Conservation (phyloP, 2,797 vertebrate genomes). For the Neostethus bicornis region DNA sequence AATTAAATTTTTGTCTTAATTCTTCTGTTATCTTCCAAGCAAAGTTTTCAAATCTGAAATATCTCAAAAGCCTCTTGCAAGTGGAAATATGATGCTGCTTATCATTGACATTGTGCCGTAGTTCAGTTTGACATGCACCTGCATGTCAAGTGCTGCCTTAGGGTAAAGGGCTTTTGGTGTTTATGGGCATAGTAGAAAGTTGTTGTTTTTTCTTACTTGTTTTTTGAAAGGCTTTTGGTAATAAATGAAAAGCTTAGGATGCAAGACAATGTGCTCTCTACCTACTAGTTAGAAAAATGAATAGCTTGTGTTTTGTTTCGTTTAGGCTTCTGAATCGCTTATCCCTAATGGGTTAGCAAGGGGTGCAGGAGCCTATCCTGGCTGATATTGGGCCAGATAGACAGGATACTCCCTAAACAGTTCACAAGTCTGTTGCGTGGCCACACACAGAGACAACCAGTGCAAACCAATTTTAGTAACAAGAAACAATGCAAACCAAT, state of each 20-base stretch:
- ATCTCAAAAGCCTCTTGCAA: constrained; percentile 30
- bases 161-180: constrained; percentile 35
- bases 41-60: constrained; percentile 21
- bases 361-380: no score
- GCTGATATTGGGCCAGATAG: no score
- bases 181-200: constrained; percentile 24
- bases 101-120: constrained; percentile 30
- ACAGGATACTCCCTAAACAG: no score
- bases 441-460: no score
- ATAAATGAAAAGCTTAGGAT: constrained; percentile 31
- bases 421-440: no score
- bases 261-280: constrained; percentile 23
- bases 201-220: no score
- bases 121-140: constrained; percentile 8
- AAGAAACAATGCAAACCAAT: no score
- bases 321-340: no score
- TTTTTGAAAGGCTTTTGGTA: no score
- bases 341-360: no score
- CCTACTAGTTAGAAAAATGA: constrained; percentile 20
- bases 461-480: no score
- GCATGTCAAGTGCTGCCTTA: constrained; percentile 24
- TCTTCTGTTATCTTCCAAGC: constrained; percentile 1
- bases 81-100: constrained; percentile 30
- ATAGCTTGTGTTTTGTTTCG: constrained; percentile 26
- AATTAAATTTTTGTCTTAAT: not conserved